phyloP scores from a whole-genome alignment of 2,113 vertebrate species.

The Sinocyclocheilus maitianheensis region DNA sequence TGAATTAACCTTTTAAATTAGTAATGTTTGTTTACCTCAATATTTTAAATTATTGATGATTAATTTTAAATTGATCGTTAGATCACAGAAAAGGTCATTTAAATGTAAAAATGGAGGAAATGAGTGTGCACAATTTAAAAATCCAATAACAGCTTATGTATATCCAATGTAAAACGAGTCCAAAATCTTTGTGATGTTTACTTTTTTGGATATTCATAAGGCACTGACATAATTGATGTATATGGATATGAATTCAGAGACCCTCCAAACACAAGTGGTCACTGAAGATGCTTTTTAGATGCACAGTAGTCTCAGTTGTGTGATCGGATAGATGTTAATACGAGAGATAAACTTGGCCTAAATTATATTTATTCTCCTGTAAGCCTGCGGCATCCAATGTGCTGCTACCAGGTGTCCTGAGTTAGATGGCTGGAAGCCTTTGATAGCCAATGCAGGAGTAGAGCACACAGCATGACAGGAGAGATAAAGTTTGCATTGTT shows the following conservation, averaged over 20 bases:
- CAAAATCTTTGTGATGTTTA: not conserved
- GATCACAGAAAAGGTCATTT: not conserved
- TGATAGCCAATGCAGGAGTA: constrained; percentile 10
- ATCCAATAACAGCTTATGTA: not conserved
- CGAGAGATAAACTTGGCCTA: constrained; percentile 3
- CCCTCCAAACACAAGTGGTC: not conserved
- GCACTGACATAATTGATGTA: not conserved
- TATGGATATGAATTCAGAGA: not conserved
- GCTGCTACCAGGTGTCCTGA: constrained; percentile 1
- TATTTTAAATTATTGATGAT: not conserved
- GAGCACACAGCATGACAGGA: constrained; percentile 23
- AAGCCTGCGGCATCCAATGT: not conserved
- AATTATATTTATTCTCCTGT: constrained; percentile 7
- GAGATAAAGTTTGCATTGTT: constrained; percentile 9
- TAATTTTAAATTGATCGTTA: not conserved
- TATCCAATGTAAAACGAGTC: not conserved
- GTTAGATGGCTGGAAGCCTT: constrained; percentile 2
- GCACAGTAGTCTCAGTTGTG: not conserved
- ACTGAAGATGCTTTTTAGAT: not conserved
- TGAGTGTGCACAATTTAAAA: not conserved
- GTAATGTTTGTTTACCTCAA: not conserved
- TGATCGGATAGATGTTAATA: not conserved
- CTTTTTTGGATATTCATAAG: not conserved
- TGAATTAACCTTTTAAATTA: not conserved
- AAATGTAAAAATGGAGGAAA: no score